Conservation (phyloP, 1,140 invertebrate species). For the Scaptomyza pallida region DNA sequence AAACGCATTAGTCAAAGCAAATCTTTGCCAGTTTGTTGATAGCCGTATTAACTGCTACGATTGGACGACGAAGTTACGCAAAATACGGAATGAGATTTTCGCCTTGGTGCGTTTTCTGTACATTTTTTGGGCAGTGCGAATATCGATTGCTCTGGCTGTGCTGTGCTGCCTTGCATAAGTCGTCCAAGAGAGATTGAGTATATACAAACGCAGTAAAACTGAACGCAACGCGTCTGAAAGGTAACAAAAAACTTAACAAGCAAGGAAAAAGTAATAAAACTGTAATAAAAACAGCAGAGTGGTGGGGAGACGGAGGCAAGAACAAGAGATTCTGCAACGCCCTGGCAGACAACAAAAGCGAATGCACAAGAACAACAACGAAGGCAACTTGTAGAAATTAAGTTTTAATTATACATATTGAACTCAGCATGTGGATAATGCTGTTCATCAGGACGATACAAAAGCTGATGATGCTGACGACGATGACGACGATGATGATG, state of each 20-base stretch:
- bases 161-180: slow-evolving; percentile 80
- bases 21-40: not conserved
- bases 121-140: slow-evolving; percentile 70
- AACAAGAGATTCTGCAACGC: not conserved
- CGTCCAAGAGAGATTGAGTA: slow-evolving; percentile 61
- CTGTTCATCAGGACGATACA: not conserved
- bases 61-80: not conserved
- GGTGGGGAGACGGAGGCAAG: not conserved
- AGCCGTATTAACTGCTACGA: slow-evolving; percentile 4
- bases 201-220: slow-evolving; percentile 41
- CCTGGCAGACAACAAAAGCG: slow-evolving; percentile 14
- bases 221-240: slow-evolving; percentile 3
- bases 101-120: slow-evolving; percentile 31
- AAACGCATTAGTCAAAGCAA: slow-evolving; percentile 12
- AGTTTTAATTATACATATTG: slow-evolving; percentile 64
- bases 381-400: slow-evolving; percentile 57
- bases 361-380: slow-evolving; percentile 58
- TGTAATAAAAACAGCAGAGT: not conserved
- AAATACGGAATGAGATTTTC: slow-evolving; percentile 32
- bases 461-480: not conserved
- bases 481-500: slow-evolving; percentile 13
- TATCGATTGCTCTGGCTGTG: slow-evolving; percentile 74
- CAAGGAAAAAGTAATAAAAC: slow-evolving; percentile 13
- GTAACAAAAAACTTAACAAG: slow-evolving; percentile 12
- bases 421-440: slow-evolving; percentile 5